phyloP scores from a whole-genome alignment of 2,113 vertebrate species.

The Hypocryptadius cinnamomeus region DNA sequence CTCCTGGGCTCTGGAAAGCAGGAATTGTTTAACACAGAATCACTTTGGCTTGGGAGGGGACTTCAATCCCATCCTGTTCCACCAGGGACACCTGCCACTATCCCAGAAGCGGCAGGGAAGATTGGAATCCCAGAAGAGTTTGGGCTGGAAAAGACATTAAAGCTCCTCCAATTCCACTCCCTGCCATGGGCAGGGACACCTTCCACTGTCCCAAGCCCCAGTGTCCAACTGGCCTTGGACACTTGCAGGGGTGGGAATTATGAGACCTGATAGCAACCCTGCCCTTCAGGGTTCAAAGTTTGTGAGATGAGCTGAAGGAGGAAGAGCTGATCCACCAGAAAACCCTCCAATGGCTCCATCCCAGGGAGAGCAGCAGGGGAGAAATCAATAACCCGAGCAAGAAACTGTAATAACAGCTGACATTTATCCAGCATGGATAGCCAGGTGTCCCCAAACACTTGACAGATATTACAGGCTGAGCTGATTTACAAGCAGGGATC shows the following conservation, averaged over 20 bases:
- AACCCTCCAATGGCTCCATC: conserved; percentile 14
- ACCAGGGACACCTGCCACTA: background rate
- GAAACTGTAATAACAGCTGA: conserved; percentile 63
- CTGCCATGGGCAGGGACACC: background rate
- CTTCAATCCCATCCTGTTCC: background rate
- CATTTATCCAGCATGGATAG: conserved; percentile 61
- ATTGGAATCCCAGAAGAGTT: background rate
- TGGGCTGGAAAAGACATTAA: background rate
- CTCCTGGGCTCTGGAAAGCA: background rate
- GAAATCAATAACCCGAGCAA: conserved; percentile 55
- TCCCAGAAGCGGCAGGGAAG: background rate
- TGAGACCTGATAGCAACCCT: background rate
- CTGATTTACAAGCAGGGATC: conserved; percentile 45
- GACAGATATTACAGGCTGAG: conserved; percentile 52
- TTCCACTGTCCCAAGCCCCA: background rate
- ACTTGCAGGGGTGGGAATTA: background rate
- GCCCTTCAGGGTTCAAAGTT: background rate
- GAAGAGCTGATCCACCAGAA: conserved; percentile 13
- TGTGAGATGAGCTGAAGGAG: background rate
- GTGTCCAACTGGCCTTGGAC: accelerated
- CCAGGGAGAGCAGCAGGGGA: conserved; percentile 34
- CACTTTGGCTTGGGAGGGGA: background rate
- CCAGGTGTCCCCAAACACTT: conserved; percentile 58
- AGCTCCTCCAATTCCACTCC: background rate
- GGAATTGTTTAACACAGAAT: background rate